Conservation (phyloP, 2,797 vertebrate species). For the Falco columbarius region DNA sequence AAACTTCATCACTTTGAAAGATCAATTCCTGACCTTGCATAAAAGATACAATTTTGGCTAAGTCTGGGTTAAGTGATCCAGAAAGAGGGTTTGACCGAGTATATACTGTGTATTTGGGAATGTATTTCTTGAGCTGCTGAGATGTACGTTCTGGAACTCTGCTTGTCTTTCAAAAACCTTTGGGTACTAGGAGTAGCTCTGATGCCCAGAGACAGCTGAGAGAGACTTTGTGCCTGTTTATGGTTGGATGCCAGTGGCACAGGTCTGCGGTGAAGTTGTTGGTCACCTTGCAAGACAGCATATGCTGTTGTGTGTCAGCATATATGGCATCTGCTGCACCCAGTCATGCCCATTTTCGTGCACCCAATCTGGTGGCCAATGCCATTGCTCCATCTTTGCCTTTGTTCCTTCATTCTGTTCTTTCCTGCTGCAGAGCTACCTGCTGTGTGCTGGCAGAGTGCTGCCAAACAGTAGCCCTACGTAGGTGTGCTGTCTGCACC, state of each 20-base stretch:
- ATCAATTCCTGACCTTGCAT: not conserved
- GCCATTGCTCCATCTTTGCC: not conserved
- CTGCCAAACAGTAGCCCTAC: accelerated
- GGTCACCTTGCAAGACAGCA: not conserved
- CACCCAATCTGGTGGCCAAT: not conserved
- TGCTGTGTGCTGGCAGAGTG: not conserved
- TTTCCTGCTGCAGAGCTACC: not conserved
- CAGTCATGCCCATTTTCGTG: not conserved
- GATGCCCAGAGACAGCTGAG: not conserved
- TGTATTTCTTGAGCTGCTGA: not conserved
- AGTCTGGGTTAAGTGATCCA: not conserved
- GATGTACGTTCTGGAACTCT: not conserved
- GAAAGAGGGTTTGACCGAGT: not conserved
- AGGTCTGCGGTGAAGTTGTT: not conserved
- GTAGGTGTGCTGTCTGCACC: not conserved
- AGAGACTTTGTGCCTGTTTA: not conserved
- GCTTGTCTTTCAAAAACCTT: not conserved
- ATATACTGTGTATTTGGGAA: not conserved
- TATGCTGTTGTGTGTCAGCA: not conserved
- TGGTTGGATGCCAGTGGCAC: not conserved
- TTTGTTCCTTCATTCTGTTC: not conserved
- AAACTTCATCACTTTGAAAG: not conserved
- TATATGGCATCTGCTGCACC: not conserved
- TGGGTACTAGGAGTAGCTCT: not conserved
- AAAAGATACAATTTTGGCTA: not conserved